Percentiles rank a stretch among this genome's conserved stretches.
Conservation (phyloP, 2,113 vertebrate genomes). For the Glaucomys volans region DNA sequence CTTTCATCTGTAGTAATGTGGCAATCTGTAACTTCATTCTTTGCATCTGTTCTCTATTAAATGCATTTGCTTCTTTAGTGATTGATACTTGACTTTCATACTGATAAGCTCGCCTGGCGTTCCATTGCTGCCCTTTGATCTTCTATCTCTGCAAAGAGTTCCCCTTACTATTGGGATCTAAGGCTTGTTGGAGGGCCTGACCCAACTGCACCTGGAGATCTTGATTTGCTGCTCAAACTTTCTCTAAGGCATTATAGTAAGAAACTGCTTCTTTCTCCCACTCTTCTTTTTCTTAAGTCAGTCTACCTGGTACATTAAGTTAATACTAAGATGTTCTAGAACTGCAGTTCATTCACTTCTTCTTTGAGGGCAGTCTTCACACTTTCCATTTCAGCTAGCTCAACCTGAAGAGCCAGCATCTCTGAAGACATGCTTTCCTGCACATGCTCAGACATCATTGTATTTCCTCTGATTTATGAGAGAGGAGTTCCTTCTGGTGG, state of each 20-base stretch:
- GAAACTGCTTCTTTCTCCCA: slow-evolving; percentile 91
- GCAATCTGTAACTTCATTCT: slow-evolving; percentile 97
- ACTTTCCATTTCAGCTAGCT: slow-evolving; percentile 89
- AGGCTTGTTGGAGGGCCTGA: slow-evolving; percentile 91
- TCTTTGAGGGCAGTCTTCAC: slow-evolving; percentile 87
- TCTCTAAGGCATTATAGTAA: slow-evolving; percentile 94
- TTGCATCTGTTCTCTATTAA: slow-evolving; percentile 95
- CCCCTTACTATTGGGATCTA: slow-evolving; percentile 95
- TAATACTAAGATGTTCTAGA: slow-evolving; percentile 89
- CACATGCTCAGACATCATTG: slow-evolving; percentile 89
- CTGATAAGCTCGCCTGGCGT: slow-evolving; percentile 93
- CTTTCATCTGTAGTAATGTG: slow-evolving; percentile 94
- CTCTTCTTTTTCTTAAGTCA: slow-evolving; percentile 92
- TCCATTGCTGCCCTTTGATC: slow-evolving; percentile 97
- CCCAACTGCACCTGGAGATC: slow-evolving; percentile 94
- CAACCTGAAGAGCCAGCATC: slow-evolving; percentile 91
- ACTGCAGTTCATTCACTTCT: slow-evolving; percentile 89
- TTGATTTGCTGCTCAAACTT: slow-evolving; percentile 92
- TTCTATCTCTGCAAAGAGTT: slow-evolving; percentile 99
- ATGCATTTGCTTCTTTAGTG: slow-evolving; percentile 93
- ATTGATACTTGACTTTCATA: slow-evolving; percentile 95
- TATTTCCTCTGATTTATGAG: slow-evolving; percentile 92
- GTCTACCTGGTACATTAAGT: slow-evolving; percentile 89
- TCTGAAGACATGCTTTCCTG: slow-evolving; percentile 94
- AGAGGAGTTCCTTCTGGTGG: slow-evolving; percentile 91